phyloP scores from a whole-genome alignment of 2,888 invertebrate species.

The Drosophila phalerata region DNA sequence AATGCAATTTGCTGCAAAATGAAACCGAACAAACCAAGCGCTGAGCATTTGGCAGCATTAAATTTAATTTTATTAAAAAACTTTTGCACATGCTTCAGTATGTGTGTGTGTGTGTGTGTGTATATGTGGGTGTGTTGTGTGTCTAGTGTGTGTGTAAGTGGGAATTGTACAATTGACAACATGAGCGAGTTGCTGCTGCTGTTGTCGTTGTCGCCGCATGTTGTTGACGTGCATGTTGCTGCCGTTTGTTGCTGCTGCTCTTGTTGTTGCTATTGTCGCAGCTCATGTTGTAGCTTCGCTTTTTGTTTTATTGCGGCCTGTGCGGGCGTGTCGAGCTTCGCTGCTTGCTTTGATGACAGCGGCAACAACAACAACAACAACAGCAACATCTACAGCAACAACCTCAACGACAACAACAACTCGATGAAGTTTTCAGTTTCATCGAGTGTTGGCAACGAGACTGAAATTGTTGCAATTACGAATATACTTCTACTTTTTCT shows the following conservation, averaged over 20 bases:
- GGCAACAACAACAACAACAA: conserved; percentile 1
- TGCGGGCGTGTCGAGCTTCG: conserved; percentile 56
- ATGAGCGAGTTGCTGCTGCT: conserved; percentile 61
- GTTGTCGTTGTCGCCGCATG: conserved; percentile 70
- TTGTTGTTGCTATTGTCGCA: conserved; percentile 55
- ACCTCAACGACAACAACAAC: conserved; percentile 10
- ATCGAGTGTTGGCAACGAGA: conserved; percentile 40
- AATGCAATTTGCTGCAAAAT: conserved; percentile 77
- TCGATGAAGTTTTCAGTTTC: conserved; percentile 70
- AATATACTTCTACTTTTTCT: conserved; percentile 46
- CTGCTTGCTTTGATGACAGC: conserved; percentile 51
- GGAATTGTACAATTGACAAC: conserved; percentile 78
- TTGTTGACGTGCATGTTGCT: conserved; percentile 76
- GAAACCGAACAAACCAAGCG: conserved; percentile 66
- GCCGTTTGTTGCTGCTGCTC: conserved; percentile 45
- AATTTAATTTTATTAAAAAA: conserved; percentile 80
- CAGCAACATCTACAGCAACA: background rate
- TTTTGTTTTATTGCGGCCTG: conserved; percentile 65
- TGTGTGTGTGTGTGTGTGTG: conserved; percentile 30
- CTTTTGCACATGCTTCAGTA: conserved; percentile 48
- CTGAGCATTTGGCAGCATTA: conserved; percentile 74
- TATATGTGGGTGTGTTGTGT: conserved; percentile 28
- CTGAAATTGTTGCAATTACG: conserved; percentile 73
- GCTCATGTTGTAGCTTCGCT: conserved; percentile 29
- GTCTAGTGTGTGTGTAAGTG: conserved; percentile 22